Base-by-base conservation (phyloP, 1,140 invertebrate species). In the Luehdorfia chinensis region DNA sequence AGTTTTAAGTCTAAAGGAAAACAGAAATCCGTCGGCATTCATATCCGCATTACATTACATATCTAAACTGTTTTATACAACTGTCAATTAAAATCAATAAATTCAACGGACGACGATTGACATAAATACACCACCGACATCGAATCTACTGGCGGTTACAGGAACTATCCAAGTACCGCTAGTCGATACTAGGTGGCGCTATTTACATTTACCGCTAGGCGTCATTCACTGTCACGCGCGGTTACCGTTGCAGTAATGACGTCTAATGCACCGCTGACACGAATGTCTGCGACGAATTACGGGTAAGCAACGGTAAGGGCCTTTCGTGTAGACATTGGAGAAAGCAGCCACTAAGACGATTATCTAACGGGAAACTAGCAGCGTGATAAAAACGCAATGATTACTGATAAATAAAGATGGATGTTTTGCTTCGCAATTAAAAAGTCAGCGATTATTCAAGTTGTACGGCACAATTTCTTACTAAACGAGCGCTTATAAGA, bases 131-230 rank as follows among this genome's bases (percentile, higher is more conserved):
- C 36, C 39, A 28, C 25, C 36, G 14, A 41, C 51, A 63, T 8
- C 56, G 64, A 63, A 69, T 68, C 71, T 74, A 54, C 68, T 39
- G 61, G 51, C 55, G 31, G 34, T 60, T 44, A 54, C 50, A 68
- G 66, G 56, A 72, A 77, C 58, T 65, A 19, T 28, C 19, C 30
- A 45, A 60, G 59, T 84, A 77, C 78, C 76, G 79, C 76, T 79
- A 80, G 46, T 39, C 61, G 60, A 54, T 70, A 70, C 75, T 71
- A 80, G 76, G 62, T 80, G 79, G 67, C 73, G 66, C 56, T 72
- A 64, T 66, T 71, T 64, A 58, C 52, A 59, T 59, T 63, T 65
- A 67, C 78, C 72, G 78, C 75, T 77, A 74, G 21, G 31, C 58
- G 51, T 60, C 63, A 66, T 64, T 66, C 55, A 60, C 48, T 70